phyloP scores from a whole-genome alignment of 2,888 invertebrate genomes.

The Anagyrus pseudococci region DNA sequence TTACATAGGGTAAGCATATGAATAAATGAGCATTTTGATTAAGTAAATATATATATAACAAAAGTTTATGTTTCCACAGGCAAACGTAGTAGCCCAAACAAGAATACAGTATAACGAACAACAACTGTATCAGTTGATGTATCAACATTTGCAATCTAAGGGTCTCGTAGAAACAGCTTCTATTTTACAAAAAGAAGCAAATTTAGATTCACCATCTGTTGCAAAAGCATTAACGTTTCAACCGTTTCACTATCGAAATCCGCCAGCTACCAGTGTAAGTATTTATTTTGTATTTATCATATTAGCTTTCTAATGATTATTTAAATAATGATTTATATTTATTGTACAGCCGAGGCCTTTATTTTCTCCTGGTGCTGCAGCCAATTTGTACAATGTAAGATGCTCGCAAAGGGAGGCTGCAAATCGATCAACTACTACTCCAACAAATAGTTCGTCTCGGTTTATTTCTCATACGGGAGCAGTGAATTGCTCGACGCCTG shows the following conservation, averaged over 20 bases:
- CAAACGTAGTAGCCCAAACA: constrained; percentile 95
- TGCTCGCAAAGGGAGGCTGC: constrained; percentile 49
- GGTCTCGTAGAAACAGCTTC: constrained; percentile 78
- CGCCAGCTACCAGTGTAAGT: constrained; percentile 49
- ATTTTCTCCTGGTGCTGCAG: constrained; percentile 57
- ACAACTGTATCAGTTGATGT: constrained; percentile 90
- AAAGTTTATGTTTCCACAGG: constrained; percentile 61
- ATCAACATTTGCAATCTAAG: constrained; percentile 82
- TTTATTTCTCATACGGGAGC: constrained; percentile 53
- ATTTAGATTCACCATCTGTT: constrained; percentile 67
- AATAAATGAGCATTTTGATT: background rate
- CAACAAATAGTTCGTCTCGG: constrained; percentile 51
- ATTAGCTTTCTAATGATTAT: background rate
- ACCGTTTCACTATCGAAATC: constrained; percentile 57
- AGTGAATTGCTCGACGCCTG: constrained; percentile 45
- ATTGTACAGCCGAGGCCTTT: constrained; percentile 47
- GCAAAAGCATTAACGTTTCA: constrained; percentile 55
- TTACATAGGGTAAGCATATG: constrained; percentile 77
- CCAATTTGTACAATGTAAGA: constrained; percentile 56
- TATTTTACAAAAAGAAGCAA: constrained; percentile 79
- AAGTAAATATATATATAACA: background rate
- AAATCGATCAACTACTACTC: constrained; percentile 49
- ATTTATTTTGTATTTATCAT: background rate
- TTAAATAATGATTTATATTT: background rate
- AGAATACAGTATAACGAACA: constrained; percentile 93